Evolutionary conservation across 2,888 invertebrate species (phyloP), one percentile per base, ranked within the genome.

Genomic region (Luperina nickerlii): DNA sequence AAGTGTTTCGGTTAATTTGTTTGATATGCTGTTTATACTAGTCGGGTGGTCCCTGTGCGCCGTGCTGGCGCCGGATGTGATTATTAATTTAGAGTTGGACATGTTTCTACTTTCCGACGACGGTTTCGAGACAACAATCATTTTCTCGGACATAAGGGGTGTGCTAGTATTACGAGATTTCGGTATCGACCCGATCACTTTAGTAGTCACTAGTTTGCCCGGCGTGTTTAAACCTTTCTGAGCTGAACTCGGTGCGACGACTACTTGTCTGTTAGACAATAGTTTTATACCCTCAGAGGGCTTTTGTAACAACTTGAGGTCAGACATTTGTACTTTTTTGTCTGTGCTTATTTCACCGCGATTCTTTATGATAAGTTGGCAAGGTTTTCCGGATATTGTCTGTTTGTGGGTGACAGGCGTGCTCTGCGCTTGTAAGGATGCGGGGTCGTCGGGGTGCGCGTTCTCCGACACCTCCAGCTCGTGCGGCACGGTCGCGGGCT

Each of bases 51-150:
- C 93, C 85, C 92, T 95, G 65, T 83, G 90, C 6, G 94, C 92
- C 45, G 94, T 94, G 79, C 91, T 93, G 38, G 90, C 91, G 8
- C 93, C 89, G 0, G 96, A 94, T 1, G 96, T 94, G 67, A 96
- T 94, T 62, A 97, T 92, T 77, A 96, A 93, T 92, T 96, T 96
- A 1, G 96, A 93, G 83, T 92, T 95, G 11, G 93, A 72, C 80
- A 93, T 74, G 32, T 89, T 92, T 91, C 94, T 96, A 76, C 89
- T 92, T 75, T 96, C 96, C 2, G 92, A 84, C 8, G 94, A 86
- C 0, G 96, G 93, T 91, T 96, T 97, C 0, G 97, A 96, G 9
- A 97, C 96, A 3, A 97, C 95, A 51, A 97, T 95, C 94, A 97
- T 95, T 91, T 97, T 97, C 38, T 97, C 97, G 24, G 94, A 86